These are phyloP conservation scores for Gephyroberyx darwinii DNA, from an alignment of 2,797 vertebrate genomes.

Conservation along the genomic window DNA sequence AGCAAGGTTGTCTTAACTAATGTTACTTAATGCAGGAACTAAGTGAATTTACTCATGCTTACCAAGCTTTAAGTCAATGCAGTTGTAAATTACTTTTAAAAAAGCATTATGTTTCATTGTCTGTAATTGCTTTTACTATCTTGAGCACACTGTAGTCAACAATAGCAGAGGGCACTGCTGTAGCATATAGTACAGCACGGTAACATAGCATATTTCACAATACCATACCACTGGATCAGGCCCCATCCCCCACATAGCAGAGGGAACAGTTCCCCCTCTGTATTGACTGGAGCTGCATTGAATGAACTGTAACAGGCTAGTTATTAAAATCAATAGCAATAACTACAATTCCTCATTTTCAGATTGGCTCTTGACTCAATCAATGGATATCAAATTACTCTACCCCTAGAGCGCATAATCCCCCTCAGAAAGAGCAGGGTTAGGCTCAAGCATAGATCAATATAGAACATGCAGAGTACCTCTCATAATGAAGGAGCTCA, in stretches of 20 bases:
- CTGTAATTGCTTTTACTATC: slow-evolving; percentile 15
- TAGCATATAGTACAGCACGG: neutral
- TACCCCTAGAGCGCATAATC: slow-evolving; percentile 77
- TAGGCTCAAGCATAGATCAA: slow-evolving; percentile 71
- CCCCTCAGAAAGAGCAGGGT: slow-evolving; percentile 67
- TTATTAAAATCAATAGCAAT: slow-evolving; percentile 89
- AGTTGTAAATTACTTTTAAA: neutral
- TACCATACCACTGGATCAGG: slow-evolving; percentile 14
- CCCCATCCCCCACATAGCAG: slow-evolving; percentile 30
- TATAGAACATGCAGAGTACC: slow-evolving; percentile 58
- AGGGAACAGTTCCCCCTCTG: slow-evolving; percentile 58
- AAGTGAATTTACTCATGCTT: too few species aligned
- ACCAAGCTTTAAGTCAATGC: too few species aligned
- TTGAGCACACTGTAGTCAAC: slow-evolving; percentile 8
- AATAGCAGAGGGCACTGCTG: neutral
- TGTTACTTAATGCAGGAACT: too few species aligned
- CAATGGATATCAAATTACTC: slow-evolving; percentile 84
- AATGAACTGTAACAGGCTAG: slow-evolving; percentile 83
- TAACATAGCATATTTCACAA: slow-evolving; percentile 31
- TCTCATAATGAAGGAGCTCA: slow-evolving; percentile 50
- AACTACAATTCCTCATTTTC: slow-evolving; percentile 83
- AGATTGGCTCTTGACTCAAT: slow-evolving; percentile 80
- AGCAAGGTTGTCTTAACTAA: too few species aligned
- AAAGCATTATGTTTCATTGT: slow-evolving; percentile 34
- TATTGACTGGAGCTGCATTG: slow-evolving; percentile 67